Conservation (phyloP, 2,113 vertebrate genomes). For the Formicarius rufipectus region DNA sequence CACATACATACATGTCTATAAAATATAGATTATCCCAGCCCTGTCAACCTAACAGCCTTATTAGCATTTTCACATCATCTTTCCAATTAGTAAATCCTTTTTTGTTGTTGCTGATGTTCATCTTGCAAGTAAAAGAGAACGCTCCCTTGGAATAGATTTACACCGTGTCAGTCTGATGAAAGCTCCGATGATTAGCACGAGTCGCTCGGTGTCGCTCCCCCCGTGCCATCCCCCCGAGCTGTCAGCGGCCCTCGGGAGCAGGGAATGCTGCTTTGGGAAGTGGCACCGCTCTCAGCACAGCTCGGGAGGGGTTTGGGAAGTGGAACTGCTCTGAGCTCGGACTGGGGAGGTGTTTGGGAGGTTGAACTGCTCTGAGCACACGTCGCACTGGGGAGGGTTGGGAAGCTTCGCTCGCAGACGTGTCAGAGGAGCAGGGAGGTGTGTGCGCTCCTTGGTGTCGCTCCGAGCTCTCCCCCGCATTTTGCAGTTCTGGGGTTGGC, state of each 20-base stretch:
- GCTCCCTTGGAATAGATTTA: neutral
- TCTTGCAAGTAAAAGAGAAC: constrained; percentile 17
- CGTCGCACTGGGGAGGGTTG: neutral
- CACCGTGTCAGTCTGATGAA: constrained; percentile 18
- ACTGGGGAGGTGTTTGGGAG: neutral
- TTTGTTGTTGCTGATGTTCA: neutral
- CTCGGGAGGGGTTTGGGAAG: neutral
- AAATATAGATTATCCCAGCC: constrained; percentile 30
- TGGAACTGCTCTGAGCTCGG: constrained; percentile 15
- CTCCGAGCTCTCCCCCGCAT: neutral
- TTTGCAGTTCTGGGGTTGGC: neutral
- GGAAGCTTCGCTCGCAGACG: neutral
- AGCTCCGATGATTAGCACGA: neutral
- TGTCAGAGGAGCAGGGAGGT: neutral
- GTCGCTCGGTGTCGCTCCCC: neutral
- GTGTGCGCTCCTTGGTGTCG: neutral
- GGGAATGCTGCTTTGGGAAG: constrained; percentile 18
- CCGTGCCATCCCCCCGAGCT: neutral
- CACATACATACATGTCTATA: neutral
- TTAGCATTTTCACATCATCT: constrained; percentile 64
- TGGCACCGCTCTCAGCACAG: neutral
- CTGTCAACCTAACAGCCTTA: constrained; percentile 42
- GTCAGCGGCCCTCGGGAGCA: constrained; percentile 19
- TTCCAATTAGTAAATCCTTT: constrained; percentile 29
- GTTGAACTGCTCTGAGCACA: constrained; percentile 19